These are phyloP conservation scores for Brachirus orientalis DNA, from an alignment of 2,113 vertebrate genomes.

Conservation along the genomic window DNA sequence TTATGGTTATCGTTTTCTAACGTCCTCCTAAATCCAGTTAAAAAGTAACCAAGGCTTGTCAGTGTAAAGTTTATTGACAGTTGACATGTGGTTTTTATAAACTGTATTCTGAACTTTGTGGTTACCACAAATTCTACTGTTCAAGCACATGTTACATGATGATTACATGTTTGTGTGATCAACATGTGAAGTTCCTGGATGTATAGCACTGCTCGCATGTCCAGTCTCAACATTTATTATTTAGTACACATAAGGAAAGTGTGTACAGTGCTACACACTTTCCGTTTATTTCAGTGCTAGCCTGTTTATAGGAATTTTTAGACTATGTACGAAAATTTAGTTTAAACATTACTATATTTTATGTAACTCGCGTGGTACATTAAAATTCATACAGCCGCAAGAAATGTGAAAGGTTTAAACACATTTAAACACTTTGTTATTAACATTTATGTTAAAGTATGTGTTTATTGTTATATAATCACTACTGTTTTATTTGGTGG, in stretches of 20 bases:
- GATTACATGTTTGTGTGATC: too few species aligned
- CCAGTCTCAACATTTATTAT: too few species aligned
- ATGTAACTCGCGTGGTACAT: background rate
- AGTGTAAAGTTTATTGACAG: constrained; percentile 65
- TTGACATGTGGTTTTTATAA: constrained; percentile 60
- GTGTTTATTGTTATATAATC: background rate
- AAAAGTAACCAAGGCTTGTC: constrained; percentile 63
- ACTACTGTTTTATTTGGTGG: background rate
- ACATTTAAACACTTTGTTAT: background rate
- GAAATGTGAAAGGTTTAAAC: background rate
- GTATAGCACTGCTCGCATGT: too few species aligned
- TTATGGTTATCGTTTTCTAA: constrained; percentile 45
- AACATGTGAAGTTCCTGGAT: too few species aligned
- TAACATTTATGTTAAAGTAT: background rate
- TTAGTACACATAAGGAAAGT: too few species aligned
- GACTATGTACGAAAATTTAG: too few species aligned
- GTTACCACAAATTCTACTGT: background rate
- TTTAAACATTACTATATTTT: too few species aligned
- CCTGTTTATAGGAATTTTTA: too few species aligned
- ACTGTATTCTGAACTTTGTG: constrained; percentile 64
- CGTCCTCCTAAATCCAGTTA: constrained; percentile 52
- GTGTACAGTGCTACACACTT: too few species aligned
- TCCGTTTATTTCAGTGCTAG: too few species aligned
- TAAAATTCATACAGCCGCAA: background rate
- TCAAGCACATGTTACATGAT: too few species aligned